Evolutionary conservation across 2,888 invertebrate species (phyloP).

Genomic region (Eupsilia transversa): DNA sequence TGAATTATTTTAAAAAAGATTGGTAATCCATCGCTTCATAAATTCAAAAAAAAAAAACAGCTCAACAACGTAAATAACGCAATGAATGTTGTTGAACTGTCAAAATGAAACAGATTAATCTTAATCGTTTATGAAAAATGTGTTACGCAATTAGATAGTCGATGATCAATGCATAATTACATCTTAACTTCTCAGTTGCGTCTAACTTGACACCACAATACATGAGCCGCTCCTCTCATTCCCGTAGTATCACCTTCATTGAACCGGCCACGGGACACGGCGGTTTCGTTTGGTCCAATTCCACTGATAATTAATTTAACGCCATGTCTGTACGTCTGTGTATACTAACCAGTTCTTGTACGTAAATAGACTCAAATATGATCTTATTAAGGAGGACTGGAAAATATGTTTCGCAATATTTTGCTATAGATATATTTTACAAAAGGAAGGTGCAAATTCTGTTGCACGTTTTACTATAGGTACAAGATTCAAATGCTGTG

Average conservation of each 20-base stretch:
- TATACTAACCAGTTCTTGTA: constrained; percentile 39
- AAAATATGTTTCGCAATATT: constrained; percentile 12
- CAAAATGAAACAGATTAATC: too few relatives aligned
- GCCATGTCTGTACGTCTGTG: constrained; percentile 67
- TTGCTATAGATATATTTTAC: constrained; percentile 2
- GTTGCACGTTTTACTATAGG: not conserved
- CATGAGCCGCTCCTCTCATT: constrained; percentile 38
- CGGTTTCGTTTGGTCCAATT: constrained; percentile 72
- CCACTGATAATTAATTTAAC: constrained; percentile 79
- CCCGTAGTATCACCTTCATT: constrained; percentile 5
- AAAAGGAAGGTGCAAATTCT: not conserved
- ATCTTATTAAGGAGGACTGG: constrained; percentile 33
- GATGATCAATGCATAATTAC: too few relatives aligned
- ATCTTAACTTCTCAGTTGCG: not conserved
- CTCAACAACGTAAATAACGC: too few relatives aligned
- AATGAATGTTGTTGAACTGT: too few relatives aligned
- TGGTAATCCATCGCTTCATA: too few relatives aligned
- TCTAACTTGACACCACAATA: not conserved
- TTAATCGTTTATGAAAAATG: too few relatives aligned
- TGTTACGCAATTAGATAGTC: too few relatives aligned
- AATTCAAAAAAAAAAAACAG: too few relatives aligned
- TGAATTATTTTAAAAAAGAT: too few relatives aligned
- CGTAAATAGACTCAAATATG: constrained; percentile 52
- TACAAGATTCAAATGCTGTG: not conserved
- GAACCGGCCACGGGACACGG: constrained; percentile 55